Evolutionary conservation across 2,888 invertebrate genomes (phyloP).

Genomic region (Ischnura elegans): DNA sequence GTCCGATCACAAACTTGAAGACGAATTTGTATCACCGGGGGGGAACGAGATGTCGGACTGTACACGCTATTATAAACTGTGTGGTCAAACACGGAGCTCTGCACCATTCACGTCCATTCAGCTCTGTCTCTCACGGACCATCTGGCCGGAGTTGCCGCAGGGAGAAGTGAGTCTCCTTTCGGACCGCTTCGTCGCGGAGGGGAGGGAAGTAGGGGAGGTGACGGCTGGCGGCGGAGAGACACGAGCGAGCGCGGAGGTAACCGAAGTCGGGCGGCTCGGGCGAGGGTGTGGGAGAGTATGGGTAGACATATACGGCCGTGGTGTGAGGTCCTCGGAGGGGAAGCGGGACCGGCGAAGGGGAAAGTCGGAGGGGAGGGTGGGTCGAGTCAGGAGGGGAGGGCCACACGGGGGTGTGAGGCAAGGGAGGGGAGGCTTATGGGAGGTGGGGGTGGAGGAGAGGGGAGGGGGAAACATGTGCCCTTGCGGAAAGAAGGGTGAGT

Average conservation of each 20-base stretch:
- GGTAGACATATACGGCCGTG: constrained; percentile 28
- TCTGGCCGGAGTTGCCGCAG: constrained; percentile 34
- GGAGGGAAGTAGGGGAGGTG: constrained; percentile 28
- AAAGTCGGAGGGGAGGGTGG: not conserved
- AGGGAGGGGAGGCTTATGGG: not conserved
- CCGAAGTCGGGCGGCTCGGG: not conserved
- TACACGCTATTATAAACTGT: constrained; percentile 58
- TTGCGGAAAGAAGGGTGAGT: constrained; percentile 64
- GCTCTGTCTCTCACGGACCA: constrained; percentile 57
- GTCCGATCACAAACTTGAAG: constrained; percentile 37
- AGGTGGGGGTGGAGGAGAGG: not conserved
- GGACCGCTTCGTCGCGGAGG: not conserved
- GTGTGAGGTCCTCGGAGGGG: not conserved
- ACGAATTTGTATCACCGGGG: not conserved
- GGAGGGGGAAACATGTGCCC: constrained; percentile 35
- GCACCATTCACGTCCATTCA: not conserved
- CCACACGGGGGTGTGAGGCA: not conserved
- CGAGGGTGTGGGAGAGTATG: not conserved
- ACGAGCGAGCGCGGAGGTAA: not conserved
- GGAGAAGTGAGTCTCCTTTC: not conserved
- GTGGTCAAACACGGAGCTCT: constrained; percentile 46
- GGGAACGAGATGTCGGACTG: not conserved
- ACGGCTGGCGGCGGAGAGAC: not conserved
- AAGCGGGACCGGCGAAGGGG: not conserved
- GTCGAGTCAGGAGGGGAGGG: not conserved